These are phyloP conservation scores for Trematomus bernacchii DNA, from an alignment of 2,797 vertebrate genomes.

Conservation along the genomic window DNA sequence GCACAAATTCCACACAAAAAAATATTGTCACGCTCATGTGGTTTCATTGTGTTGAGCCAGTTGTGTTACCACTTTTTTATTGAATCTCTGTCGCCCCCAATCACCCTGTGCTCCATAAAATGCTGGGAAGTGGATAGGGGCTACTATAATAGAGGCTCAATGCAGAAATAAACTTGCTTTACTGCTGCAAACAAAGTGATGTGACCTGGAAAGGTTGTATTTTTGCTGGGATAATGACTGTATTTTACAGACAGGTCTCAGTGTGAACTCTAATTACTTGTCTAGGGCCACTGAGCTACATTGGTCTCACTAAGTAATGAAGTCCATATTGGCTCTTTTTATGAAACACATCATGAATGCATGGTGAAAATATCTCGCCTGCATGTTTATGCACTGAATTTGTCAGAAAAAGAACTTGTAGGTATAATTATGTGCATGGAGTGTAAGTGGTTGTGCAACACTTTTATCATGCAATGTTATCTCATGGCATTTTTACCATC, in stretches of 20 bases:
- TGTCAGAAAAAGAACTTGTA: neutral
- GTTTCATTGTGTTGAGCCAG: constrained; percentile 75
- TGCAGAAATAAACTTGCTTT: constrained; percentile 98
- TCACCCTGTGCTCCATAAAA: constrained; percentile 95
- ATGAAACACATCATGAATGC: constrained; percentile 57
- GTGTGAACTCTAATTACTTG: constrained; percentile 83
- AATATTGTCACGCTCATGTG: constrained; percentile 23
- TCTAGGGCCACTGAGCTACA: constrained; percentile 71
- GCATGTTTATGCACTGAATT: neutral
- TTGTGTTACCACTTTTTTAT: constrained; percentile 94
- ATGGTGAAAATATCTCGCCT: constrained; percentile 39
- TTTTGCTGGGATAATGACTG: constrained; percentile 91
- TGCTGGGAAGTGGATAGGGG: constrained; percentile 93
- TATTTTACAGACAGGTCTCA: constrained; percentile 86
- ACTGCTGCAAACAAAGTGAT: constrained; percentile 94
- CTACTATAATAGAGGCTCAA: constrained; percentile 92
- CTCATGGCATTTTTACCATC: neutral
- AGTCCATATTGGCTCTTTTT: constrained; percentile 70
- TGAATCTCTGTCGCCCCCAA: constrained; percentile 92
- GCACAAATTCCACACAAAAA: constrained; percentile 57
- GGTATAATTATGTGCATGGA: neutral
- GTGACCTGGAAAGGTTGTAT: constrained; percentile 98
- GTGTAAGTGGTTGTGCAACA: neutral
- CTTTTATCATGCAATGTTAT: neutral
- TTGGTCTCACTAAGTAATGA: constrained; percentile 77